Conservation (phyloP, 92 coral and sea anemone genomes). For the Palythoa caribaeorum region DNA sequence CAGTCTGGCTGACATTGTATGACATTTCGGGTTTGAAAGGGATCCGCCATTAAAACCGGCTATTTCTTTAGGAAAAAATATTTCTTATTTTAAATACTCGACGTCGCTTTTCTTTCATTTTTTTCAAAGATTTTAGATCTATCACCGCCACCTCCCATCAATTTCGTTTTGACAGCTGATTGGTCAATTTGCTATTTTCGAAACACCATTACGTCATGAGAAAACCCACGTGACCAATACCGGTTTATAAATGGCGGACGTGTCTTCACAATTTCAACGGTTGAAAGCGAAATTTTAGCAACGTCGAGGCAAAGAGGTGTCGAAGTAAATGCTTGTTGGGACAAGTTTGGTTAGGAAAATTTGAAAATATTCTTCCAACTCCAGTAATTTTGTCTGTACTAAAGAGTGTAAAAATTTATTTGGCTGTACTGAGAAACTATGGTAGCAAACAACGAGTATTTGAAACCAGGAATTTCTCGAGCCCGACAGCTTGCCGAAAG, state of each 20-base stretch:
- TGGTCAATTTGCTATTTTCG: slow-evolving; percentile 39
- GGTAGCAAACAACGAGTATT: slow-evolving; percentile 58
- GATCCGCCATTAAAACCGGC: too few species aligned
- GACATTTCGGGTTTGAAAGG: too few species aligned
- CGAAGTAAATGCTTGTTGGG: neutral
- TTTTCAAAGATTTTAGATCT: too few species aligned
- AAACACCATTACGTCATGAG: slow-evolving; percentile 37
- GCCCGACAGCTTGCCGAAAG: slow-evolving; percentile 97
- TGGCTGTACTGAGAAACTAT: slow-evolving; percentile 5
- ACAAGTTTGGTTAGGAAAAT: neutral
- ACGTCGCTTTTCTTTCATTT: too few species aligned
- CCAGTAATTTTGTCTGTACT: neutral
- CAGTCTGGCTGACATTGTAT: too few species aligned
- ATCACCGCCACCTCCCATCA: neutral
- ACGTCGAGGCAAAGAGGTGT: slow-evolving; percentile 1
- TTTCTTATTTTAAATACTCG: too few species aligned
- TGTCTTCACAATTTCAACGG: slow-evolving; percentile 31
- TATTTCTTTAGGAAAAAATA: too few species aligned
- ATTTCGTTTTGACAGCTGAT: slow-evolving; percentile 13
- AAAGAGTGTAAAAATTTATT: neutral
- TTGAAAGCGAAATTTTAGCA: slow-evolving; percentile 43
- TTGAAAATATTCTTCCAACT: neutral
- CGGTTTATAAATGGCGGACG: slow-evolving; percentile 55
- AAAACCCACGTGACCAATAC: slow-evolving; percentile 31
- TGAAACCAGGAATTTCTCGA: slow-evolving; percentile 85